Base-by-base conservation (phyloP, 2,888 invertebrate genomes). In the Camptogramma bilineatum region DNA sequence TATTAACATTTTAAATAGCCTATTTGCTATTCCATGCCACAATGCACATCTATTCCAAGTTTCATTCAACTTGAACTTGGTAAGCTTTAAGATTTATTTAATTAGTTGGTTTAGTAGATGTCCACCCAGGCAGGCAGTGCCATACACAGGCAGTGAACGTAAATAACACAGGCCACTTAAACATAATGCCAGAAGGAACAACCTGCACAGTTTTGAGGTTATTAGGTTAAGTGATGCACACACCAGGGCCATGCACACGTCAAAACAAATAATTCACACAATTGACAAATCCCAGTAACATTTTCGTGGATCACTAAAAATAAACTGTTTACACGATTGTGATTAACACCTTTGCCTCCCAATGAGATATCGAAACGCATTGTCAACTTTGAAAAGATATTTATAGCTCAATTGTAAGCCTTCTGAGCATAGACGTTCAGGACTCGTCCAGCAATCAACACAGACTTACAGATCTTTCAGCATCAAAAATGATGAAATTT, bases 311-410 rank as follows among this genome's bases (percentile, higher is more conserved):
- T 88, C 87, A 85, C 84, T 87, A 88, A 82, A 88, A 90, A 89
- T 88, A 91, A 87, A 88, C 86, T 87, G 88, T 90, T 88, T 88
- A 84, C 85, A 86, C 86, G 83, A 91, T 87, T 86, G 84, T 91
- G 86, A 91, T 93, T 93, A 92, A 85, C 92, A 93, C 92, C 90
- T 93, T 39, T 74, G 73, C 70, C 77, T 81, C 82, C 80, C 89
- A 90, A 88, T 89, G 90, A 82, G 85, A 90, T 87, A 83, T 87
- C 85, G 87, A 86, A 88, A 90, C 77, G 79, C 75, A 87, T 83
- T 90, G 91, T 89, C 85, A 89, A 90, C 80, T 76, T 77, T 79
- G 81, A 79, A 80, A 80, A 55, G 75, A 87, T 93, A 93, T 92
- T 93, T 92, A 92, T 88, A 91, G 83, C 87, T 71, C 78, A 79